phyloP scores from a whole-genome alignment of 2,113 vertebrate genomes.

The Dissostichus mawsoni region DNA sequence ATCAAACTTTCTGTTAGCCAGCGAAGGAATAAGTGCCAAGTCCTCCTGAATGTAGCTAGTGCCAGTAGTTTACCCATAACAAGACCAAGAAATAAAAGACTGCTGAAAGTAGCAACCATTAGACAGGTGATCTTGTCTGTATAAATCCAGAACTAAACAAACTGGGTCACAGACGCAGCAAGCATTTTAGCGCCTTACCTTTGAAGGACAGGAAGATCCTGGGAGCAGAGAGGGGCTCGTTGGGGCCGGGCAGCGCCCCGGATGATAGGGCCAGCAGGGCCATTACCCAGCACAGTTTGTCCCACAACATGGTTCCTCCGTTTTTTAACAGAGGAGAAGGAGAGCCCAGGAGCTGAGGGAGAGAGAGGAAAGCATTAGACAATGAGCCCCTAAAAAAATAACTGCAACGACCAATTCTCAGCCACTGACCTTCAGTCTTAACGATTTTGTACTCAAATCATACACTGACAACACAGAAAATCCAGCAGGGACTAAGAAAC shows the following conservation, averaged over 20 bases:
- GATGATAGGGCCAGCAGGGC: slow-evolving; percentile 78
- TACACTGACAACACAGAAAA: background rate
- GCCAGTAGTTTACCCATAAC: slow-evolving; percentile 43
- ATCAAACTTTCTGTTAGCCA: slow-evolving; percentile 46
- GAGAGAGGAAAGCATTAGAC: slow-evolving; percentile 50
- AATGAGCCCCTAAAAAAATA: slow-evolving; percentile 24
- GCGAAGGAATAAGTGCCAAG: slow-evolving; percentile 37
- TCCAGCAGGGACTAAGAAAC: background rate
- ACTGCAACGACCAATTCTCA: background rate
- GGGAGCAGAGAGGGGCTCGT: slow-evolving; percentile 81
- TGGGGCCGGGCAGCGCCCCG: slow-evolving; percentile 63
- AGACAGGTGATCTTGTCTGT: slow-evolving; percentile 11
- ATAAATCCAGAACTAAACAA: slow-evolving; percentile 21
- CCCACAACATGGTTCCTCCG: slow-evolving; percentile 78
- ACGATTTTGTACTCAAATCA: background rate
- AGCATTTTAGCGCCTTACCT: slow-evolving; percentile 76
- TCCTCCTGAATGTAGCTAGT: slow-evolving; percentile 27
- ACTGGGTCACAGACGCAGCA: slow-evolving; percentile 24
- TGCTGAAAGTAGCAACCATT: background rate
- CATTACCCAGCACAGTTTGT: slow-evolving; percentile 77
- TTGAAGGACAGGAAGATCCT: slow-evolving; percentile 87
- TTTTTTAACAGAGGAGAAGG: slow-evolving; percentile 63
- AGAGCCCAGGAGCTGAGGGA: slow-evolving; percentile 68
- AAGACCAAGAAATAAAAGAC: slow-evolving; percentile 9
- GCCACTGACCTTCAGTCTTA: slow-evolving; percentile 4